Evolutionary conservation across 2,797 vertebrate species (phyloP).

Genomic region (Pelodytes ibericus): DNA sequence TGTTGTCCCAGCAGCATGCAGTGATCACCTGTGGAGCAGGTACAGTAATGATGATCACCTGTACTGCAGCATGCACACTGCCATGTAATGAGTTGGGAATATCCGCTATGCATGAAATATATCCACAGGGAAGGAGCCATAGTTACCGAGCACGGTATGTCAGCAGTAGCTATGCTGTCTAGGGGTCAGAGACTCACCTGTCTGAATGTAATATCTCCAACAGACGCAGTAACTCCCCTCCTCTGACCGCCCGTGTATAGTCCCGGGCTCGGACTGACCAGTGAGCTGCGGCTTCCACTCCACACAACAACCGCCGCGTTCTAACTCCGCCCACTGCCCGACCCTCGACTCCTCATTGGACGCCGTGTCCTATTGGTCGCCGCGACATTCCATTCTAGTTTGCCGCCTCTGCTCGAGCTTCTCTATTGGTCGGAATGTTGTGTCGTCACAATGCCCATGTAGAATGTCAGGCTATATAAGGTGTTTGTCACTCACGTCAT

Average conservation of each 20-base stretch:
- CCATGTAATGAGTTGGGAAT: too few relatives aligned
- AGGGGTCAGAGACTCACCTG: slow-evolving; percentile 2
- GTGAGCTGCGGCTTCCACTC: neutral
- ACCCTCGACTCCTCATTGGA: neutral
- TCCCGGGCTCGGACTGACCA: slow-evolving; percentile 24
- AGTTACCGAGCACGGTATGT: too few relatives aligned
- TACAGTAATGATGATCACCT: too few relatives aligned
- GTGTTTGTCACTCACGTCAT: too few relatives aligned
- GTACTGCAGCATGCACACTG: too few relatives aligned
- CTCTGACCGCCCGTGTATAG: neutral
- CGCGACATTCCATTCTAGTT: neutral
- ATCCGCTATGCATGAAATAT: too few relatives aligned
- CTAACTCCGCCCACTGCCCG: too few relatives aligned
- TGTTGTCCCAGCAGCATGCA: too few relatives aligned
- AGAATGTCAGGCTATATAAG: too few relatives aligned
- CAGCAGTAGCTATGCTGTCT: too few relatives aligned
- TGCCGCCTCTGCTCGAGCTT: neutral
- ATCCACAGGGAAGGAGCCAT: too few relatives aligned
- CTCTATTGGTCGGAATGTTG: neutral
- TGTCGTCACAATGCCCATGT: neutral
- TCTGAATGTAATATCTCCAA: neutral
- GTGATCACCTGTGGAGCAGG: too few relatives aligned
- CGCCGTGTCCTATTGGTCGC: neutral
- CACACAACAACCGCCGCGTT: neutral
- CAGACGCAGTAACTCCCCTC: neutral